phyloP scores from a whole-genome alignment of 2,797 vertebrate genomes.

The Emydoidea blandingii region DNA sequence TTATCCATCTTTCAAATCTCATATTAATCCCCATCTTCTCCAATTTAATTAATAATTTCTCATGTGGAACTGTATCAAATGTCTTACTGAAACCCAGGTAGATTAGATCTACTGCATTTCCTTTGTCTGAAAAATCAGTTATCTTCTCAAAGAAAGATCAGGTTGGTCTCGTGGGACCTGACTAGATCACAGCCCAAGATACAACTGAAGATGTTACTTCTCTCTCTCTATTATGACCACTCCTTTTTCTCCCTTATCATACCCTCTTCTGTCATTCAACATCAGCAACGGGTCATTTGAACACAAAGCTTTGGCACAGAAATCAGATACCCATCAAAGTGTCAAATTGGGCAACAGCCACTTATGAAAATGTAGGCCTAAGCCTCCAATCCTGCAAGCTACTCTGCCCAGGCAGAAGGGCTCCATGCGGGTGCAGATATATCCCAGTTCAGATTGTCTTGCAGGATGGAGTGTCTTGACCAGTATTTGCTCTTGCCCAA shows the following conservation, averaged over 20 bases:
- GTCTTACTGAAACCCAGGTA: too few relatives aligned
- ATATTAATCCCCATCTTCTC: too few relatives aligned
- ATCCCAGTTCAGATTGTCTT: not conserved
- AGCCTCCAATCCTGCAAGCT: fast-evolving
- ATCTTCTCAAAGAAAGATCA: too few relatives aligned
- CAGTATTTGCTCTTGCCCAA: not conserved
- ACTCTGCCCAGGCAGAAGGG: not conserved
- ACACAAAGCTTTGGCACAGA: conserved; percentile 12
- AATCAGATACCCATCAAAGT: not conserved
- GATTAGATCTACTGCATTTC: too few relatives aligned
- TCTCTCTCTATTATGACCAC: not conserved
- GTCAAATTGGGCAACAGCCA: not conserved
- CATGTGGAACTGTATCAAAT: too few relatives aligned
- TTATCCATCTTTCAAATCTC: too few relatives aligned
- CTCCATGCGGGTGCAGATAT: not conserved
- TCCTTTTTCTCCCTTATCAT: not conserved
- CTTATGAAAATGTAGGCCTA: not conserved
- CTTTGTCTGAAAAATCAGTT: too few relatives aligned
- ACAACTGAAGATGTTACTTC: not conserved
- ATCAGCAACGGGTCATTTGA: not conserved
- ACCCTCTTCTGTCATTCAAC: not conserved
- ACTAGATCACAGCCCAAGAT: not conserved
- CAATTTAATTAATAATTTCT: too few relatives aligned
- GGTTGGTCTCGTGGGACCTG: not conserved
- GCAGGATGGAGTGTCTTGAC: not conserved